These are phyloP conservation scores for Sycophila sp. DNA, from an alignment of 1,140 invertebrate genomes.

Conservation along the genomic window DNA sequence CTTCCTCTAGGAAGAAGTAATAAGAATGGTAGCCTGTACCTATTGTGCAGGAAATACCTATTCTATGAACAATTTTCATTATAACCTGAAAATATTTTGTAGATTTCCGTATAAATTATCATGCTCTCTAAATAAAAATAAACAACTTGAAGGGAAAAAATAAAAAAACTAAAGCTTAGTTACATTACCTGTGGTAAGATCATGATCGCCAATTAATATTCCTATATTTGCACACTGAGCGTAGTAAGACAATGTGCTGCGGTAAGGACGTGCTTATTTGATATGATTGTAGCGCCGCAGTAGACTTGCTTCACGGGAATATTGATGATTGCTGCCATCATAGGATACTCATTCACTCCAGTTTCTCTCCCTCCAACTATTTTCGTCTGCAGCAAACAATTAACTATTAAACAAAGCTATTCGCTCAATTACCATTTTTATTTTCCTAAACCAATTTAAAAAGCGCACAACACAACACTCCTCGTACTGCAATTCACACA, in stretches of 20 bases:
- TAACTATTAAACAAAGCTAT: background rate
- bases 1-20: too few relatives aligned
- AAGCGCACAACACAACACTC: too few relatives aligned
- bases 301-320: slow-evolving; percentile 52
- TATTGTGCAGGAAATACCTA: too few relatives aligned
- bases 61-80: too few relatives aligned
- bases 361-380: slow-evolving; percentile 73
- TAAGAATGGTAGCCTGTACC: too few relatives aligned
- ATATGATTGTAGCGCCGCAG: slow-evolving; percentile 76
- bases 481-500: too few relatives aligned
- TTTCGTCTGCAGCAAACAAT: slow-evolving; percentile 59
- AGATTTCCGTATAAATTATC: too few relatives aligned
- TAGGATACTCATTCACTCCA: slow-evolving; percentile 72
- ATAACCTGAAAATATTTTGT: too few relatives aligned
- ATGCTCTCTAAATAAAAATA: too few relatives aligned
- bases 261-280: slow-evolving; percentile 71
- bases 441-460: too few relatives aligned
- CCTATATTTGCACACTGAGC: slow-evolving; percentile 45
- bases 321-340: slow-evolving; percentile 72
- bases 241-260: slow-evolving; percentile 74
- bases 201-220: slow-evolving; percentile 70
- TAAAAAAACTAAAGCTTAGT: background rate
- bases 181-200: slow-evolving; percentile 50
- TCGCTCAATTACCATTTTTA: too few relatives aligned
- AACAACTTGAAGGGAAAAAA: too few relatives aligned